Base-by-base conservation (phyloP, 1,140 invertebrate species). In the Lasaia peninsularis region DNA sequence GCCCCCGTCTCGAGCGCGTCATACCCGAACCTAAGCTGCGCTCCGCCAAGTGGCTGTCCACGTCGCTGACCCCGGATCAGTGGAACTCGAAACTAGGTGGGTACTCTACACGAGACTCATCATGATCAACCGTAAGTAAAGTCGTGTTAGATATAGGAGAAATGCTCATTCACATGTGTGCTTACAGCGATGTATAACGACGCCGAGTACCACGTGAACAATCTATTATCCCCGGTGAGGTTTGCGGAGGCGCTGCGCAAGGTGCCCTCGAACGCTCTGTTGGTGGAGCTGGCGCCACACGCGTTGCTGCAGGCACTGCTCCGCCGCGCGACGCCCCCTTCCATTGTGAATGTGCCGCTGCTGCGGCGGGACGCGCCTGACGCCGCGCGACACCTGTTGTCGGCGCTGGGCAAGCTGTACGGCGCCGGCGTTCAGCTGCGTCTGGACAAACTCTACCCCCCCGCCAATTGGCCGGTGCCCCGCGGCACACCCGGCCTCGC, bases 401-500 rank as follows among this genome's bases (percentile, higher is more conserved):
- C 12, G 7, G 50, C 50, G 9, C 1, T 52, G 7, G 51, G 51
- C 16, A 94, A 93, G 73, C 82, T 98, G 32, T 98, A 94, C 80
- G 92, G 91, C 33, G 92, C 93, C 51, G 98, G 98, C 50, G 91
- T 92, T 3, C 94, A 96, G 75, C 94, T 97, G 0, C 91, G 94
- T 56, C 84, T 96, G 32, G 78, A 91, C 0, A 94, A 94, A 20
- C 80, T 98, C 2, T 97, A 97, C 79, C 92, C 93, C 28, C 88
- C 92, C 1, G 92, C 97, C 0, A 89, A 89, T 40, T 97, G 93
- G 73, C 97, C 98, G 0, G 98, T 98, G n/a, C 91, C 96, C n/a
- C 91, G 93, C 54, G 95, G 96, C 34, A 98, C 97, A 1, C 96
- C 97, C 0, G 96, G 96, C 92, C 91, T 99, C 44, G 94, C 93